Conservation (phyloP, 2,888 invertebrate species). For the Leptodirus hochenwartii region DNA sequence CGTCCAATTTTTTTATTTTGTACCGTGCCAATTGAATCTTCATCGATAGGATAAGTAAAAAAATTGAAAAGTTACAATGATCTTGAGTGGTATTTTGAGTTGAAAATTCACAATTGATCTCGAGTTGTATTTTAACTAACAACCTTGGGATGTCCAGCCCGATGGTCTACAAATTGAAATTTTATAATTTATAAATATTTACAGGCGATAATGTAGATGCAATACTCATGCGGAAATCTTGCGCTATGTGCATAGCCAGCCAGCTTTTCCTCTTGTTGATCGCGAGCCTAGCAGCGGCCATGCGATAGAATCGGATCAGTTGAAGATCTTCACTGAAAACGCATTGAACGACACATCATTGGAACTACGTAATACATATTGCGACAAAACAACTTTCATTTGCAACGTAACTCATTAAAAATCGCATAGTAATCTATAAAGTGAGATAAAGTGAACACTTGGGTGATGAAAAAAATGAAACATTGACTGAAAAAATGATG, state of each 20-base stretch:
- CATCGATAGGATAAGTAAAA: background rate
- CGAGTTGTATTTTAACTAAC: background rate
- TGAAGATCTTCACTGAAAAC: too few species aligned
- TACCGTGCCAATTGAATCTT: slow-evolving; percentile 2
- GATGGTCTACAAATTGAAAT: too few species aligned
- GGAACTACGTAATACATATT: too few species aligned
- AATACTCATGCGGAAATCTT: slow-evolving; percentile 56
- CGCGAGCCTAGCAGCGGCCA: slow-evolving; percentile 21
- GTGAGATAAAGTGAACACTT: too few species aligned
- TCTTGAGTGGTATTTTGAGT: slow-evolving; percentile 1
- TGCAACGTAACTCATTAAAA: too few species aligned
- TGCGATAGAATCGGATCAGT: slow-evolving; percentile 28
- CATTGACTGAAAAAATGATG: too few species aligned
- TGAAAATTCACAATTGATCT: background rate
- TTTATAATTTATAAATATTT: too few species aligned
- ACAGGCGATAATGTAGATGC: slow-evolving; percentile 84
- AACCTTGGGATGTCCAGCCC: background rate
- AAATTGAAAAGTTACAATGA: background rate
- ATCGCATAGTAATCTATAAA: too few species aligned
- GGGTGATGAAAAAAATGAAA: too few species aligned
- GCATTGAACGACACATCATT: too few species aligned
- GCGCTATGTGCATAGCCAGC: slow-evolving; percentile 25
- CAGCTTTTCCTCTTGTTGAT: slow-evolving; percentile 23
- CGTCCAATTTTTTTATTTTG: background rate
- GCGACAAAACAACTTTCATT: too few species aligned